Evolutionary conservation across 2,888 invertebrate genomes (phyloP).

Genomic region (Teleogryllus oceanicus): DNA sequence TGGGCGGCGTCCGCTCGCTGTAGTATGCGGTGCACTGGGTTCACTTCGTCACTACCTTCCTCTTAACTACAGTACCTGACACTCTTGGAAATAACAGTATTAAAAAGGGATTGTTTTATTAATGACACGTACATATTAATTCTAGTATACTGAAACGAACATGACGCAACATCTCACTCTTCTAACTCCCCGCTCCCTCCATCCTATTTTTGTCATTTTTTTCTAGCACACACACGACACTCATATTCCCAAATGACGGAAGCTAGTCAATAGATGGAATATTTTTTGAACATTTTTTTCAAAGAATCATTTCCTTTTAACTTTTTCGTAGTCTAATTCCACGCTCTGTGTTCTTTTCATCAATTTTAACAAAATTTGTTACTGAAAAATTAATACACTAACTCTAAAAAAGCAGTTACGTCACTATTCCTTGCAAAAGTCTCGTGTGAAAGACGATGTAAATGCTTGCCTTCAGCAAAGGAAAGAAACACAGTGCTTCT

Average conservation of each 20-base stretch:
- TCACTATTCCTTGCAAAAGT: not conserved
- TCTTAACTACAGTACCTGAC: constrained; percentile 8
- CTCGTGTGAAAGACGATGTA: not conserved
- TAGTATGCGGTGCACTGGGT: not conserved
- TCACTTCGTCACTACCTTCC: not conserved
- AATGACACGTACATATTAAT: not conserved
- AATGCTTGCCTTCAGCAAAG: not conserved
- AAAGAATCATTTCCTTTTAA: not conserved
- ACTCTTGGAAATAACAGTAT: not conserved
- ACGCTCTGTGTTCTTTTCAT: not conserved
- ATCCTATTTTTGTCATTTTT: not conserved
- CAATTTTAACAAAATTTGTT: not conserved
- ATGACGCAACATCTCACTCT: not conserved
- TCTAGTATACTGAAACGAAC: not conserved
- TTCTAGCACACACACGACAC: not conserved
- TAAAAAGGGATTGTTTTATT: not conserved
- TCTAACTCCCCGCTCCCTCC: not conserved
- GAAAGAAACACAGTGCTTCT: not conserved
- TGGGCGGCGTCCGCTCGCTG: not conserved
- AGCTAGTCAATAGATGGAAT: not conserved
- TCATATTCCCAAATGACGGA: constrained; percentile 4
- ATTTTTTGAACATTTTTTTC: not conserved
- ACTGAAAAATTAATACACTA: constrained; percentile 2
- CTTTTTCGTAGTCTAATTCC: not conserved
- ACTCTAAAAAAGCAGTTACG: not conserved